Percentiles rank a stretch among this genome's conserved stretches.
Conservation (phyloP, 1,140 invertebrate genomes). For the Aphaenogaster rudis region DNA sequence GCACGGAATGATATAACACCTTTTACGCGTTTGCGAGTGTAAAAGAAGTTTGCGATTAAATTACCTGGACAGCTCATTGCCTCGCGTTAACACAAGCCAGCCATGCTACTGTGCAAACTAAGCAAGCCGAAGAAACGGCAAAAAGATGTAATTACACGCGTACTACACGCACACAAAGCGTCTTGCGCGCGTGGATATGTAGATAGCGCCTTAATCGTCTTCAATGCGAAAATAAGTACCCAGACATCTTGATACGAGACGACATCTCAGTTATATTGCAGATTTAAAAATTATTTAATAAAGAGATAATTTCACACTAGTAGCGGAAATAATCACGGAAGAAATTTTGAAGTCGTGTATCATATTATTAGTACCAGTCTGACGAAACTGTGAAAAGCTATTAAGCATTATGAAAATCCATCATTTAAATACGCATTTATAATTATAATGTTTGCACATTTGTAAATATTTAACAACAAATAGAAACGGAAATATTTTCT, state of each 20-base stretch:
- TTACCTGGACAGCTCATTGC: conserved; percentile 40
- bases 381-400: not conserved
- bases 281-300: conserved; percentile 22
- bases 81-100: conserved; percentile 40
- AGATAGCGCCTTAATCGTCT: conserved; percentile 25
- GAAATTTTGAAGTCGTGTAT: not conserved
- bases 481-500: not conserved
- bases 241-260: not conserved
- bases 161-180: conserved; percentile 10
- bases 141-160: conserved; percentile 40
- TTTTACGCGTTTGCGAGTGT: conserved; percentile 3
- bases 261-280: not conserved
- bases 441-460: not conserved
- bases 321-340: conserved; percentile 35
- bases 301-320: conserved; percentile 13
- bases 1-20: not conserved
- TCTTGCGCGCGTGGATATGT: not conserved
- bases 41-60: conserved; percentile 63
- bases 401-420: not conserved
- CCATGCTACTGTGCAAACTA: conserved; percentile 1
- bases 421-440: not conserved
- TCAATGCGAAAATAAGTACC: conserved; percentile 12
- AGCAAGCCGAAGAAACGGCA: conserved; percentile 36
- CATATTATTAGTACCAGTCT: not conserved
- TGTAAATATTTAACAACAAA: not conserved